These are phyloP conservation scores for Brachionus angularis DNA, from an alignment of 1,140 invertebrate genomes.

Conservation along the genomic window DNA sequence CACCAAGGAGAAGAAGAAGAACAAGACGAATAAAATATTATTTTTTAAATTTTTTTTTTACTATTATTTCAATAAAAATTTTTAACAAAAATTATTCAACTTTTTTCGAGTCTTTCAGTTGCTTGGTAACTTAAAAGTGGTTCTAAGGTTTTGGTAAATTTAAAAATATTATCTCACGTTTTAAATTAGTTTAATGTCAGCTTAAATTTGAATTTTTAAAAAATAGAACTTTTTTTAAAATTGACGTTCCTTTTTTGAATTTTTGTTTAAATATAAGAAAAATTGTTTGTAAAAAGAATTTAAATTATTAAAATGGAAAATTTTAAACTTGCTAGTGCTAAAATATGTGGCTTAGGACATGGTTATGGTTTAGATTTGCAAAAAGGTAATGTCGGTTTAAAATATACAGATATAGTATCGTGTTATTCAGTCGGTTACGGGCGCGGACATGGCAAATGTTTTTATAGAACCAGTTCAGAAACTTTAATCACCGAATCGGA, in stretches of 20 bases:
- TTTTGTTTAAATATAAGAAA: too few relatives aligned
- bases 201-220: too few relatives aligned
- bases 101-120: neutral
- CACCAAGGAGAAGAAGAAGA: conserved; percentile 12
- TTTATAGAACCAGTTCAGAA: neutral
- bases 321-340: neutral
- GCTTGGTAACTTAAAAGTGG: too few relatives aligned
- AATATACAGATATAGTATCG: conserved; percentile 18
- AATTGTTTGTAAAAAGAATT: neutral
- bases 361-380: conserved; percentile 17
- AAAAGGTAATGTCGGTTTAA: conserved; percentile 5
- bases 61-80: neutral
- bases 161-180: too few relatives aligned
- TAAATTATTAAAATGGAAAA: neutral
- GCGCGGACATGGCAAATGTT: conserved; percentile 24
- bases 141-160: too few relatives aligned
- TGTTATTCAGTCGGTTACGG: conserved; percentile 8
- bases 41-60: conserved; percentile 5
- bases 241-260: too few relatives aligned
- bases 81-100: neutral
- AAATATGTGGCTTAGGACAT: neutral
- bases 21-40: neutral
- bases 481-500: too few relatives aligned
- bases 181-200: too few relatives aligned
- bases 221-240: too few relatives aligned